Evolutionary conservation across 2,797 vertebrate species (phyloP).

Genomic region (Acipenser transmontanus): DNA sequence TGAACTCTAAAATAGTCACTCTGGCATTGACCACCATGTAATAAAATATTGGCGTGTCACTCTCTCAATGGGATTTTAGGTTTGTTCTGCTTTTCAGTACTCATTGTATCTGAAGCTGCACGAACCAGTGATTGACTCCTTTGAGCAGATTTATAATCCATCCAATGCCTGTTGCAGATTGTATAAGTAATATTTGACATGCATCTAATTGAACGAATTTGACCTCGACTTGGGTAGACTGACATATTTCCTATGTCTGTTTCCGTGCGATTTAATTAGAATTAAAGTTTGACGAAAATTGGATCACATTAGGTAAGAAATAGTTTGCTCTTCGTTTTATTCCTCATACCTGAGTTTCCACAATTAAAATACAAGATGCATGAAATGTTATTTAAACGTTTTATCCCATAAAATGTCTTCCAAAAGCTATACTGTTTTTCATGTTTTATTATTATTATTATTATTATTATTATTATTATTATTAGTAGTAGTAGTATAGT

Average conservation of each 20-base stretch:
- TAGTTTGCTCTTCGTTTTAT: constrained; percentile 59
- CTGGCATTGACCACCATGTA: constrained; percentile 16
- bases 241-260: constrained; percentile 72
- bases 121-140: constrained; percentile 48
- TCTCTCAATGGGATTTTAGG: constrained; percentile 28
- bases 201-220: constrained; percentile 64
- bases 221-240: constrained; percentile 51
- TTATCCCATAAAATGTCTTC: no score
- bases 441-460: no score
- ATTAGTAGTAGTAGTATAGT: no score
- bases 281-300: constrained; percentile 63
- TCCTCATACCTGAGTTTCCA: no score
- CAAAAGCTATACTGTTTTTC: no score
- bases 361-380: neutral
- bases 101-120: constrained; percentile 46
- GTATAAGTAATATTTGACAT: constrained; percentile 73
- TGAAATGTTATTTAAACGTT: no score
- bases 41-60: constrained; percentile 26
- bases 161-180: constrained; percentile 55
- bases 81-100: constrained; percentile 30
- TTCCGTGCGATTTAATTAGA: constrained; percentile 67
- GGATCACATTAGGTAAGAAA: constrained; percentile 62
- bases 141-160: constrained; percentile 54
- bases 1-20: constrained; percentile 6
- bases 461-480: no score